Base-by-base conservation (phyloP, 2,888 invertebrate species). In the Morpho helenor region DNA sequence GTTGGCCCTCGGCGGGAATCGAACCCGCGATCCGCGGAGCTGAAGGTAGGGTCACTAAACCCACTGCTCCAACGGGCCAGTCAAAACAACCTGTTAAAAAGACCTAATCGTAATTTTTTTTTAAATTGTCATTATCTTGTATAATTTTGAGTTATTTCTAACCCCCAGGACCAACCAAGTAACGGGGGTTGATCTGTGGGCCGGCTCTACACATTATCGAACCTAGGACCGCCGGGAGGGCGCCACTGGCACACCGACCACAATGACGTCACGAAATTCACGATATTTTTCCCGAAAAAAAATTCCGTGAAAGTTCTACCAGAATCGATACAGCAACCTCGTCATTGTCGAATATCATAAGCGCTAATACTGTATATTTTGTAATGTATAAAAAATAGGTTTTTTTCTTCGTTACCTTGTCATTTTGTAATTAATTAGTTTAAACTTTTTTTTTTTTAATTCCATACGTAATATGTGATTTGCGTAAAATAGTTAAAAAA, bases 81-180 rank as follows among this genome's bases (percentile, higher is more conserved):
- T n/a, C n/a, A n/a, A n/a, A n/a, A n/a, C n/a, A n/a, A 16, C 16
- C 16, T 16, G 1, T 16, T 16, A 16, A 16, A 16, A 16, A 16
- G 16, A 16, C 16, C 16, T 16, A 16, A 16, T 16, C 16, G 16
- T 16, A 16, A 16, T 16, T 16, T 16, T 16, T 16, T 16, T 16
- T 16, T 16, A 16, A 16, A 16, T 16, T 16, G 1, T 16, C 16
- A 16, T 31, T 31, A 31, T 31, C 16, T n/a, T 39, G 31, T 7
- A 41, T 41, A 16, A 41, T 7, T 7, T 31, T 31, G 31, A 31
- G 31, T 4, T 5, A 44, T 40, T 49, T 42, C 7, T 57, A 23
- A 31, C 49, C 54, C 56, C 0, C 73, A 89, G 88, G 88, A 89
- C 60, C 87, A 85, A 70, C 85, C 87, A 23, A 87, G 86, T 68